These are phyloP conservation scores for Limnephilus lunatus DNA, from an alignment of 2,888 invertebrate species.

Conservation along the genomic window DNA sequence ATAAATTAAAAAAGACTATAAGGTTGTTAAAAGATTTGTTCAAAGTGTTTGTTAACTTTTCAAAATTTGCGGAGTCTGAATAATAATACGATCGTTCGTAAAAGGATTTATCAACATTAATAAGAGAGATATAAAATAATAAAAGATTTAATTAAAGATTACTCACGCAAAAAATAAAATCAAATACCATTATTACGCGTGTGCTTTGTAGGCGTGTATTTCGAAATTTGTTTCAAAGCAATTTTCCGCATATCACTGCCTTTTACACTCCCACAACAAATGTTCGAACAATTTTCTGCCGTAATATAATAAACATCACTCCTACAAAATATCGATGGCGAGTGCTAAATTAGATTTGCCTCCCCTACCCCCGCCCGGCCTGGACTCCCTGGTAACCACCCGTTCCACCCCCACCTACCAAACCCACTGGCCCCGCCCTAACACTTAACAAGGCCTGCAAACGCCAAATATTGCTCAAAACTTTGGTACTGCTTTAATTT, in stretches of 20 bases:
- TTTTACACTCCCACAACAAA: constrained; percentile 13
- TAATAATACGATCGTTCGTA: not conserved
- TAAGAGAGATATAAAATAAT: too few relatives aligned
- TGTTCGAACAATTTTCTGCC: not conserved
- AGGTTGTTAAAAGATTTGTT: too few relatives aligned
- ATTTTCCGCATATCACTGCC: not conserved
- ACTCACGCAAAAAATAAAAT: not conserved
- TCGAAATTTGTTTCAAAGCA: not conserved
- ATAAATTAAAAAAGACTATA: too few relatives aligned
- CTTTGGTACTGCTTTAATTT: constrained; percentile 7
- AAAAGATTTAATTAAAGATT: not conserved
- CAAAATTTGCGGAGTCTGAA: not conserved
- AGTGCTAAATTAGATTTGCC: constrained; percentile 40
- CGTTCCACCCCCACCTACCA: not conserved
- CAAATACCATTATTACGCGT: not conserved
- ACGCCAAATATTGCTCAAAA: constrained; percentile 48
- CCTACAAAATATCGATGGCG: constrained; percentile 45
- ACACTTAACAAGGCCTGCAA: constrained; percentile 47
- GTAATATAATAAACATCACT: constrained; percentile 46
- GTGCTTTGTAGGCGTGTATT: not conserved
- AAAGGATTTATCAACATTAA: not conserved
- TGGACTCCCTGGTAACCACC: not conserved
- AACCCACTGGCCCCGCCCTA: not conserved
- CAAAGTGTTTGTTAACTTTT: too few relatives aligned
- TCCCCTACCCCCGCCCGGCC: not conserved